These are phyloP conservation scores for Bombylius discolor DNA, from an alignment of 2,888 invertebrate species.

Conservation along the genomic window DNA sequence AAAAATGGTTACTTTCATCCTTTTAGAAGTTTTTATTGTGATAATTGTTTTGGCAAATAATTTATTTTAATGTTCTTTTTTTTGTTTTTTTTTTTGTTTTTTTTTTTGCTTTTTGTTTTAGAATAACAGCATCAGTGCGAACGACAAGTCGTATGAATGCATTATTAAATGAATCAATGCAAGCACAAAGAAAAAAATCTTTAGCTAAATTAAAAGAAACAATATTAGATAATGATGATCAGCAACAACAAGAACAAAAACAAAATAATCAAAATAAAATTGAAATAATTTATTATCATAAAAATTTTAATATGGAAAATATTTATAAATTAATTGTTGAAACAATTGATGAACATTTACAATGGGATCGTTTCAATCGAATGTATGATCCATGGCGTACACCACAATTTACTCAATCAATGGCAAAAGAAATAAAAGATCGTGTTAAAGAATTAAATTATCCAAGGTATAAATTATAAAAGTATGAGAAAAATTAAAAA, in stretches of 20 bases:
- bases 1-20: no score
- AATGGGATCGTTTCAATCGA: constrained; percentile 34
- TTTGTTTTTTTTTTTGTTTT: no score
- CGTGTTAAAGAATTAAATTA: constrained; percentile 29
- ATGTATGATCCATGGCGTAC: constrained; percentile 36
- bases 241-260: constrained; percentile 1
- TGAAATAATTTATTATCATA: constrained; percentile 28
- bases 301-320: constrained; percentile 34
- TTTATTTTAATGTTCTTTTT: no score
- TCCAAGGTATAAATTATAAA: constrained; percentile 21
- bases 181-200: constrained; percentile 7
- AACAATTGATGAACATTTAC: constrained; percentile 30
- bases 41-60: no score
- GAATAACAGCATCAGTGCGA: constrained; percentile 34
- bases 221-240: constrained; percentile 12
- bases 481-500: neutral
- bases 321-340: constrained; percentile 30
- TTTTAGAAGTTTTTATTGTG: no score
- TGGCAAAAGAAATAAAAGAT: constrained; percentile 30
- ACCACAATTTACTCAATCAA: constrained; percentile 27
- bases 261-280: constrained; percentile 13
- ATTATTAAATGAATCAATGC: constrained; percentile 30
- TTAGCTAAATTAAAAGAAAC: neutral
- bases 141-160: constrained; percentile 36
- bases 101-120: constrained; percentile 7